phyloP scores from a whole-genome alignment of 2,888 invertebrate genomes.

The Frankliniella intonsa region DNA sequence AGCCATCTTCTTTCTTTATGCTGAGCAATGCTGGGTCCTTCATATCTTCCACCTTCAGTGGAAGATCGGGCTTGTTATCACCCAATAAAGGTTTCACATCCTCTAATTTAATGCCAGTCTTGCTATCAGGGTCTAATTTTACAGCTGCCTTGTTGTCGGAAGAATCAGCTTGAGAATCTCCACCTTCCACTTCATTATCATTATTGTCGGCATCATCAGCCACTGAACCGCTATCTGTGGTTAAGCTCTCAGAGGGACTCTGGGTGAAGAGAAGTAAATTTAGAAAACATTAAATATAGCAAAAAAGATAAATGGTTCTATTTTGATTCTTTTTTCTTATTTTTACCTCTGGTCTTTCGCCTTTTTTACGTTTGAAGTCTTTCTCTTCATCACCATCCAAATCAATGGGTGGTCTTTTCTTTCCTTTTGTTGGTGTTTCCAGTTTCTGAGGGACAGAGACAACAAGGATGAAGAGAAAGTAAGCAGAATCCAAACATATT shows the following conservation, averaged over 20 bases:
- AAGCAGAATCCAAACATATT: not conserved
- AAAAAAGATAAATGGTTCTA: not conserved
- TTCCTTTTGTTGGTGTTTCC: constrained; percentile 48
- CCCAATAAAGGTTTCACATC: not conserved
- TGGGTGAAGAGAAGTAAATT: constrained; percentile 32
- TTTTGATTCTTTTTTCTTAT: not conserved
- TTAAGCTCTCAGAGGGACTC: constrained; percentile 79
- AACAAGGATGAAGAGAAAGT: too few species aligned
- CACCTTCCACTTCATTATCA: constrained; percentile 45
- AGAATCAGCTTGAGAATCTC: not conserved
- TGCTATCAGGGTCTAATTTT: not conserved
- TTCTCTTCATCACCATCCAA: constrained; percentile 55
- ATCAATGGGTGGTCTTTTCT: constrained; percentile 55
- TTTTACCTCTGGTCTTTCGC: constrained; percentile 53
- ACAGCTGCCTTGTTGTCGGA: not conserved
- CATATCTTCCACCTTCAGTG: constrained; percentile 16
- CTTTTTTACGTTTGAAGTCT: constrained; percentile 57
- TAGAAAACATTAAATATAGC: not conserved
- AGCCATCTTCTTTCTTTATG: not conserved
- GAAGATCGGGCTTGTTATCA: not conserved
- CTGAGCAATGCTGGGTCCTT: not conserved
- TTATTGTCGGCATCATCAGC: constrained; percentile 62
- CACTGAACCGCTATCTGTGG: constrained; percentile 78
- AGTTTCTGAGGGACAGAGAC: constrained; percentile 32
- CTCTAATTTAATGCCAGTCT: constrained; percentile 1